Evolutionary conservation across 2,797 vertebrate genomes (phyloP), one percentile per base, ranked within the genome.

Genomic region (Poecilia velifera): DNA sequence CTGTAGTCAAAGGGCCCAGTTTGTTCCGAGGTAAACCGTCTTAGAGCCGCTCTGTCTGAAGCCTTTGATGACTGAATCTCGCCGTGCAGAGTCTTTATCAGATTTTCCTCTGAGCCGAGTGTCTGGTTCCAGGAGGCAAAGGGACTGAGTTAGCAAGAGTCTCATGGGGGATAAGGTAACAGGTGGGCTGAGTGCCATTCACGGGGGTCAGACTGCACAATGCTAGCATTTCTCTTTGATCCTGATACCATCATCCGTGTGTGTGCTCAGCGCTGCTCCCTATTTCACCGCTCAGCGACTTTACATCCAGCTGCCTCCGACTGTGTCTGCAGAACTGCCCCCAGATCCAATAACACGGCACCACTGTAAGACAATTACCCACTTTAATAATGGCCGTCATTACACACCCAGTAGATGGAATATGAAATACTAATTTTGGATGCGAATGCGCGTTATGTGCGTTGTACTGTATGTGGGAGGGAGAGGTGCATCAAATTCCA

Each of bases 211-310:
- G 80, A 72, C 88, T 57, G 85, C 87, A 93, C 90, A 93, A 93
- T 92, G 90, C 83, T 76, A 82, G 83, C 88, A 83, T 90, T 83
- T 84, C 85, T 89, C 91, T 92, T 92, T 94, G 94, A 93, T 92
- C 92, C 90, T 85, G 91, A 95, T 94, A 93, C 89, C 85, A 90
- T 95, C 95, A 92, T 86, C 83, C 81, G 81, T 85, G 87, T 89
- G 88, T 91, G 89, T 90, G 91, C 86, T 92, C 85, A 86, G 86
- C 89, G 86, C 84, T 87, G 84, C 84, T 93, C 91, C 91, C 89
- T 80, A 91, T 95, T 93, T 93, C 94, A 94, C 92, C 73, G 92
- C 94, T 95, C 93, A 94, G 93, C 91, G 91, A 93, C 91, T 95
- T 94, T 91, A 92, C 94, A 94, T 94, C 91, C 93, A 91, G 88